phyloP scores from a whole-genome alignment of 2,797 vertebrate species.

The Neosilurus mollespiculum region DNA sequence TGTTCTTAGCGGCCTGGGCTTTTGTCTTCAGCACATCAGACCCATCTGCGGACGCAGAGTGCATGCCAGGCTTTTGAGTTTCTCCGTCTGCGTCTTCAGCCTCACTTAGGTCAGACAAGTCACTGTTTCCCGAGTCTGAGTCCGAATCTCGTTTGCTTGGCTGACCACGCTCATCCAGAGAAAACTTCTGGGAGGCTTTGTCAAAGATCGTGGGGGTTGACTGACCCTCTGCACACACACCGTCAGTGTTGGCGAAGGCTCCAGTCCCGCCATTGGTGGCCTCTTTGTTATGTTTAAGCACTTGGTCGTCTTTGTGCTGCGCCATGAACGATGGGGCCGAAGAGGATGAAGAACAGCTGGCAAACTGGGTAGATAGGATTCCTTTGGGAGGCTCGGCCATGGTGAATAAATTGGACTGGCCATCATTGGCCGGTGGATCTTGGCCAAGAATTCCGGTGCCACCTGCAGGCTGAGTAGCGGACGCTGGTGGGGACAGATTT shows the following conservation, averaged over 20 bases:
- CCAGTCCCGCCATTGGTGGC: slow-evolving; percentile 67
- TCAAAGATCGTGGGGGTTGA: slow-evolving; percentile 81
- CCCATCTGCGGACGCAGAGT: slow-evolving; percentile 70
- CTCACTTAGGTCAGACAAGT: slow-evolving; percentile 95
- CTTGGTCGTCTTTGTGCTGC: slow-evolving; percentile 74
- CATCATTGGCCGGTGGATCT: slow-evolving; percentile 65
- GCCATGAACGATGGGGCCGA: slow-evolving; percentile 68
- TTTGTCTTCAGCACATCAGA: slow-evolving; percentile 83
- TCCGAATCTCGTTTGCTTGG: slow-evolving; percentile 91
- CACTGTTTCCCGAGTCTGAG: slow-evolving; percentile 90
- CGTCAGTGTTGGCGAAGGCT: slow-evolving; percentile 57
- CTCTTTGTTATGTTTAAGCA: slow-evolving; percentile 79
- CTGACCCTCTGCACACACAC: slow-evolving; percentile 71
- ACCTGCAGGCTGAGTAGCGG: slow-evolving; percentile 50
- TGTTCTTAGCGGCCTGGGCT: slow-evolving; percentile 84
- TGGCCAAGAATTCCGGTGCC: slow-evolving; percentile 22
- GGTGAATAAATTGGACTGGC: slow-evolving; percentile 89
- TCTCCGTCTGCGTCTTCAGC: slow-evolving; percentile 87
- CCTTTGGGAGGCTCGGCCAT: slow-evolving; percentile 89
- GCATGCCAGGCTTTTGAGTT: slow-evolving; percentile 78
- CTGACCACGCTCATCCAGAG: slow-evolving; percentile 88
- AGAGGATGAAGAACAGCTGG: slow-evolving; percentile 65
- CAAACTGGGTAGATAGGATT: slow-evolving; percentile 78
- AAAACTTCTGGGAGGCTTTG: slow-evolving; percentile 88
- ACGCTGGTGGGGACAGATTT: slow-evolving; percentile 28